Conservation (phyloP, 2,113 vertebrate species). For the Ovis canadensis region DNA sequence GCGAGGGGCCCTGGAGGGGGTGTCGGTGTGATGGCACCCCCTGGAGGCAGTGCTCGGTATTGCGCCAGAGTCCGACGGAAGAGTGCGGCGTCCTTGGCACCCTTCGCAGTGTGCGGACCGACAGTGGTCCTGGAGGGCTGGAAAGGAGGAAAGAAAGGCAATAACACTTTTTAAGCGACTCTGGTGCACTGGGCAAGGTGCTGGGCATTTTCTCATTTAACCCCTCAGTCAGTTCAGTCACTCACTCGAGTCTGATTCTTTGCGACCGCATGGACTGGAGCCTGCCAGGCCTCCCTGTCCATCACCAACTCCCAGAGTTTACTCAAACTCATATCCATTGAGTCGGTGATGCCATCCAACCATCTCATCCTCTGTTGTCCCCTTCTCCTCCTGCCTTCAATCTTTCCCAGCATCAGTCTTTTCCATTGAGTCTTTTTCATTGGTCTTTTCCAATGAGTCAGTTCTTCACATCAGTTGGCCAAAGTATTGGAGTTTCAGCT, state of each 20-base stretch:
- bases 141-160: background rate
- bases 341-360: background rate
- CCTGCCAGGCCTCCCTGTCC: background rate
- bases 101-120: background rate
- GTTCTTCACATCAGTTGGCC: background rate
- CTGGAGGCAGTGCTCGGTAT: background rate
- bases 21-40: background rate
- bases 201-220: background rate
- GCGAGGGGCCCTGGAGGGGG: background rate
- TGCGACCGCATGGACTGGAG: background rate
- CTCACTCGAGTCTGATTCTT: background rate
- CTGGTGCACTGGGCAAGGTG: background rate
- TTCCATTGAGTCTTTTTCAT: background rate
- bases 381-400: background rate
- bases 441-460: background rate
- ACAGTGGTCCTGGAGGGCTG: rapidly evolving
- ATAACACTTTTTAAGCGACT: background rate
- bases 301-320: background rate
- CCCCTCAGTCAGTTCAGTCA: background rate
- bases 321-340: background rate
- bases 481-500: background rate
- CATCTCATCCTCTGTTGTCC: background rate
- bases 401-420: background rate
- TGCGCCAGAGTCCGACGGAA: rapidly evolving
- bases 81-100: rapidly evolving